Evolutionary conservation across 2,888 invertebrate species (phyloP).

Genomic region (Euzetes globulus): DNA sequence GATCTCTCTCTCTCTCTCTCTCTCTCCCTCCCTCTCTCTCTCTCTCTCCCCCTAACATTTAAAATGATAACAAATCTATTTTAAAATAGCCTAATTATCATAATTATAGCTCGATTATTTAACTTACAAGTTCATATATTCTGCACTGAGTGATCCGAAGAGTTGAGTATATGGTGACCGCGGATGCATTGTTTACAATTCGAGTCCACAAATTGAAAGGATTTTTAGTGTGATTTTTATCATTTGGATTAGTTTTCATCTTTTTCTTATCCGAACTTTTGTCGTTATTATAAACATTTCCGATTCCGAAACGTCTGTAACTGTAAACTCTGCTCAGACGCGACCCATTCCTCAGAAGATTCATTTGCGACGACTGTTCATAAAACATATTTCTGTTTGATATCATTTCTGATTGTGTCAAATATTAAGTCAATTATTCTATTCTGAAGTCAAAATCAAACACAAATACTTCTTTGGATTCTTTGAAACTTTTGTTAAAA

Average conservation of each 20-base stretch:
- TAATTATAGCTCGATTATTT: background rate
- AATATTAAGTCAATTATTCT: too few species aligned
- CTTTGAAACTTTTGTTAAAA: background rate
- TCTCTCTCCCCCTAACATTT: too few species aligned
- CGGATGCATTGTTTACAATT: background rate
- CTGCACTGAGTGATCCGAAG: slow-evolving; percentile 6
- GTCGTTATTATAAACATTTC: background rate
- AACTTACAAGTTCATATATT: slow-evolving; percentile 14
- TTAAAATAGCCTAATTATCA: background rate
- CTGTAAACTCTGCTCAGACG: background rate
- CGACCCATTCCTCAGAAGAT: slow-evolving; percentile 1
- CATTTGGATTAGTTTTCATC: background rate
- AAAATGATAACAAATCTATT: too few species aligned
- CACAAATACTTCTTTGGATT: background rate
- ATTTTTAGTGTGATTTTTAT: background rate
- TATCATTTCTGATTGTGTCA: background rate
- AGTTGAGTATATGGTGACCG: background rate
- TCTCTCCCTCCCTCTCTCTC: background rate
- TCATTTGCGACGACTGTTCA: background rate
- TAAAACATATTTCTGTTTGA: background rate
- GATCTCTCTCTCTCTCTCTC: slow-evolving; percentile 50
- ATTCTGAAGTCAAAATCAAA: background rate
- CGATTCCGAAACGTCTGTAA: background rate
- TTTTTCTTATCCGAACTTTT: background rate
- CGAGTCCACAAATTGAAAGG: background rate